A percentile compares a stretch with the other conserved stretches of the same genome.
Conservation (phyloP, 23 tunicate genomes). For the Styela plicata region DNA sequence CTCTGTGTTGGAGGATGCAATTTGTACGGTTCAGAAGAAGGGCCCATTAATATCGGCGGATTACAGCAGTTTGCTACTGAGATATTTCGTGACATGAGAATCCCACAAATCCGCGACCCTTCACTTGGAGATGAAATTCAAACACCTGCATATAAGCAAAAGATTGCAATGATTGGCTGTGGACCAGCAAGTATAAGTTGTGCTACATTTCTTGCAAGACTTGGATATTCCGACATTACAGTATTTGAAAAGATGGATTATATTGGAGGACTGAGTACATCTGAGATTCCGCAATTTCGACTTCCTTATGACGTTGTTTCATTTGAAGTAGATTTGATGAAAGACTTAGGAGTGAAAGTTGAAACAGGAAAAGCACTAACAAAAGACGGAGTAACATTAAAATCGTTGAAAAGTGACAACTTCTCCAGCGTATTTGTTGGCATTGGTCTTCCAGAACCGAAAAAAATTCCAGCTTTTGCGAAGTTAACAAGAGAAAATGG, state of each 20-base stretch:
- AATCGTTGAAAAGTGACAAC: conserved; percentile 58
- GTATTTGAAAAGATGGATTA: conserved; percentile 82
- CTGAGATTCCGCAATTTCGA: conserved; percentile 99
- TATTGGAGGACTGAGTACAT: conserved; percentile 87
- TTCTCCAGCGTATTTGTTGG: conserved; percentile 88
- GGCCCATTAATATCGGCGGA: conserved; percentile 98
- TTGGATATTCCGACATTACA: conserved; percentile 86
- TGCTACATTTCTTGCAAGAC: conserved; percentile 95
- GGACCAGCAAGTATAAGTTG: conserved; percentile 99
- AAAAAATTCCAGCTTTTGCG: conserved; percentile 56
- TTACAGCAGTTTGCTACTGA: conserved; percentile 98
- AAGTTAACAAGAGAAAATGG: conserved; percentile 73
- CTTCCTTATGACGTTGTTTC: conserved; percentile 93
- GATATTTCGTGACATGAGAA: conserved; percentile 87
- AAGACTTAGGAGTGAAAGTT: conserved; percentile 86
- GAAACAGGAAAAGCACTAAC: conserved; percentile 61
- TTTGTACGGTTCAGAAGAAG: conserved; percentile 93
- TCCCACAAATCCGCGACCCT: conserved; percentile 95
- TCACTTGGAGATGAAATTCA: conserved; percentile 38
- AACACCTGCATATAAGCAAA: conserved; percentile 53
- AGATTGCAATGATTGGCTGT: conserved; percentile 92
- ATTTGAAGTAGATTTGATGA: conserved; percentile 83
- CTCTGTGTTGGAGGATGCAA: conserved; percentile 99
- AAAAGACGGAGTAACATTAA: conserved; percentile 47
- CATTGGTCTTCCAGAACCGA: conserved; percentile 93